Percentiles rank a stretch among this genome's conserved stretches.
phyloP scores from a whole-genome alignment of 2,888 invertebrate genomes.

The Caenorhabditis panamensis region DNA sequence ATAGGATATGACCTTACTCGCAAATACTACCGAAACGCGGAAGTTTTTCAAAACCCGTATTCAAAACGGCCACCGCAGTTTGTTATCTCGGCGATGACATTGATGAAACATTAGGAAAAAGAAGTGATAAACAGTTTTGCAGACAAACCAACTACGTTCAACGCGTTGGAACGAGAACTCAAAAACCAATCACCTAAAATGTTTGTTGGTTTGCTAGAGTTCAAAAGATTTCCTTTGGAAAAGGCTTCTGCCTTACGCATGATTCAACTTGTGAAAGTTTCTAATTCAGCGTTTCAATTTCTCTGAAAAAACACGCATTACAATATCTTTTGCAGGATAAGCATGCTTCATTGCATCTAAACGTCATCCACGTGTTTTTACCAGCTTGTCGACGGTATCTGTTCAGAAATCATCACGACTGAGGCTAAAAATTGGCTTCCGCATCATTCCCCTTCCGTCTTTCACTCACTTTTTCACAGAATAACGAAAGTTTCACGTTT shows the following conservation, averaged over 20 bases:
- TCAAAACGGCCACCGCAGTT: slow-evolving; percentile 35
- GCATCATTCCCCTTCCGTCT: slow-evolving; percentile 45
- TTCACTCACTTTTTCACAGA: slow-evolving; percentile 17
- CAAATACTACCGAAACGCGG: slow-evolving; percentile 34
- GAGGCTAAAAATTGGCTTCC: slow-evolving; percentile 27
- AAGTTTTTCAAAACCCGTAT: slow-evolving; percentile 45
- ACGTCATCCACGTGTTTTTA: not conserved
- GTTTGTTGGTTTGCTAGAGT: no score
- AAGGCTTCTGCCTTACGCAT: no score
- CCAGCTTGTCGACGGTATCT: not conserved
- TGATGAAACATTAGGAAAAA: slow-evolving; percentile 41
- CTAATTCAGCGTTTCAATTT: not conserved
- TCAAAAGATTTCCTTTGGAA: no score
- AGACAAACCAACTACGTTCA: slow-evolving; percentile 1
- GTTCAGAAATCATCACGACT: slow-evolving; percentile 31
- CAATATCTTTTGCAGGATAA: not conserved
- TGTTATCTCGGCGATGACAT: slow-evolving; percentile 43
- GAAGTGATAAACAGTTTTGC: slow-evolving; percentile 7
- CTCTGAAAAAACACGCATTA: not conserved
- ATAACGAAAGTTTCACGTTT: slow-evolving; percentile 46
- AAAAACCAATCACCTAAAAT: no score
- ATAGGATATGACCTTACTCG: slow-evolving; percentile 41
- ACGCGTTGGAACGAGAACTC: no score
- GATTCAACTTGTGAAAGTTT: no score
- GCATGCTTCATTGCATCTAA: not conserved